A percentile compares a stretch with the other conserved stretches of the same genome.
These are phyloP conservation scores for Bombus difficillimus DNA, from an alignment of 1,140 invertebrate genomes.

Conservation along the genomic window DNA sequence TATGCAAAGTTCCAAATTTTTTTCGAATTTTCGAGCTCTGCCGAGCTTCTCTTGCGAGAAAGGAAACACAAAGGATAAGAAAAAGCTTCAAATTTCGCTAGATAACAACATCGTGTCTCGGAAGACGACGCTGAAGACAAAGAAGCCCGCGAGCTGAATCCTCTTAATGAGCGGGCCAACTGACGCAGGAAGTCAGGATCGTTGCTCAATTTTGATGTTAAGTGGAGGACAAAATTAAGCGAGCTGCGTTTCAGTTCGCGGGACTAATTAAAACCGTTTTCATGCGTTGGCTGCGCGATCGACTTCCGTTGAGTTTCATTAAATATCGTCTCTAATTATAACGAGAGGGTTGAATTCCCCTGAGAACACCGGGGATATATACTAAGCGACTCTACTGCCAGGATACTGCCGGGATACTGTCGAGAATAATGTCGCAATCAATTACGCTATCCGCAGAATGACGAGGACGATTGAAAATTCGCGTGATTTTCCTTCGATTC, in stretches of 20 bases:
- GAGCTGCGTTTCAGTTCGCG: conserved; percentile 20
- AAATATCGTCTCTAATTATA: conserved; percentile 46
- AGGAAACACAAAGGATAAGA: neutral
- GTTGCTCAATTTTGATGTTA: conserved; percentile 42
- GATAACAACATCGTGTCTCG: neutral
- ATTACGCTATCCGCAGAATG: conserved; percentile 5
- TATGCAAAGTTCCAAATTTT: no score
- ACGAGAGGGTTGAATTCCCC: no score
- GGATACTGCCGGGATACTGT: neutral
- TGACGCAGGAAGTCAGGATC: conserved; percentile 30
- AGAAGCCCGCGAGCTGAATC: conserved; percentile 10
- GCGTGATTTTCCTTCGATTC: neutral
- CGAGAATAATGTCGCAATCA: conserved; percentile 7
- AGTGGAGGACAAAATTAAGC: conserved; percentile 52
- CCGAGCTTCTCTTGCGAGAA: no score
- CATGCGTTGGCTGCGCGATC: conserved; percentile 29
- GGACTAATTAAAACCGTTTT: conserved; percentile 49
- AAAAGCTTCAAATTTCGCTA: neutral
- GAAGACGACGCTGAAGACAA: conserved; percentile 4
- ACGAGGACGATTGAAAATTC: neutral
- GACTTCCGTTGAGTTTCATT: conserved; percentile 44
- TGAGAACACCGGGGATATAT: neutral
- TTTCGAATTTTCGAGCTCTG: no score
- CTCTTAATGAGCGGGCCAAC: conserved; percentile 47
- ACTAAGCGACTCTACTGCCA: neutral